Conservation (phyloP, 2,113 vertebrate species). For the Corythaeola cristata region DNA sequence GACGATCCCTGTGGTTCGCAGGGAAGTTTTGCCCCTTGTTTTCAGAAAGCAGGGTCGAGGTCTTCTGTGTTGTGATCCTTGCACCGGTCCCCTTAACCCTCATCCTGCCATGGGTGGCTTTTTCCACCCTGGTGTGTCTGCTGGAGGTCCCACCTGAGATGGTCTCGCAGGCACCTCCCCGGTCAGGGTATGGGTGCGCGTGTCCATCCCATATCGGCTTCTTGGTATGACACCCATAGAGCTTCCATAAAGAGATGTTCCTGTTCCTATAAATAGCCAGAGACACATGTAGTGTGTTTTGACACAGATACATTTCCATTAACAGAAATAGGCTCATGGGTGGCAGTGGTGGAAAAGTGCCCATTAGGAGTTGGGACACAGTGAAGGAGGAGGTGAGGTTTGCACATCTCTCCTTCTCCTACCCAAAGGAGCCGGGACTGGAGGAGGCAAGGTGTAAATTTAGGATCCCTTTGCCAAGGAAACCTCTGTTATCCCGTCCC, state of each 20-base stretch:
- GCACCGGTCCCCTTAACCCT: background rate
- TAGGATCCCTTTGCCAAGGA: background rate
- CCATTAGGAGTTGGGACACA: background rate
- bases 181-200: rapidly evolving
- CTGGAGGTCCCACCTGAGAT: background rate
- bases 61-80: background rate
- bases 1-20: rapidly evolving
- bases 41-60: background rate
- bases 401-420: background rate
- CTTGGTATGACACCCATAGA: background rate
- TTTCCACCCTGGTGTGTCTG: background rate
- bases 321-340: background rate
- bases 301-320: background rate
- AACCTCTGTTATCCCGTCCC: rapidly evolving
- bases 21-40: background rate
- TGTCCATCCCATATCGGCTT: background rate
- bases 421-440: background rate
- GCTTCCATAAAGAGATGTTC: background rate
- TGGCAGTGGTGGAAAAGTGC: background rate
- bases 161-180: rapidly evolving
- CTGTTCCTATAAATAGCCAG: background rate
- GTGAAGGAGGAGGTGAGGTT: background rate
- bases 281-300: background rate
- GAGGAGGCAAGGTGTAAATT: background rate
- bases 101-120: rapidly evolving